Evolutionary conservation across 2,888 invertebrate species (phyloP), one percentile per base, ranked within the genome.

Genomic region (Hesperia comma): DNA sequence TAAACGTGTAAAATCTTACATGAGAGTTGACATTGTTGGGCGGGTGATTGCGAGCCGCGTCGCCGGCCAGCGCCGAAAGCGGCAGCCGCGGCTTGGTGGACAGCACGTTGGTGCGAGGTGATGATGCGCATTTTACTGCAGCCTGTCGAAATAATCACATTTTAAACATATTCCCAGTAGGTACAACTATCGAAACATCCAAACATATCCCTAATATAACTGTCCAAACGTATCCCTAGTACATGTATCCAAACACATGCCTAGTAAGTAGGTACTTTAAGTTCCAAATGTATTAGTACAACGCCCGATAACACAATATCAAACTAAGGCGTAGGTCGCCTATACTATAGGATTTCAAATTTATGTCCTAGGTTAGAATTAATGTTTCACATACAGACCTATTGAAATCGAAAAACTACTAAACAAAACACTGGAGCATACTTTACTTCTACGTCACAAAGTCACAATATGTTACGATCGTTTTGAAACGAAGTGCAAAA

Each of bases 111-210:
- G 90, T 91, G 75, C 92, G 91, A 79, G 92, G 92, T 77, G 90
- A 91, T 73, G 92, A 87, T 84, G 86, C 92, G 82, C 90, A 90
- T 89, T 92, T 92, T 75, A 92, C 90, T 80, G 91, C 91, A 85
- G 92, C 90, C 92, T 92, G 88, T 46, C 55, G 72, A 78, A 53
- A 57, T 41, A 58, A 53, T 32, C 15, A 46, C 4, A 32, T 26
- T 58, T 46, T n/a, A 26, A 60, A 60, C 17, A 58, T 19, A 26
- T 26, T 43, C n/a, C n/a, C n/a, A n/a, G n/a, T n/a, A n/a, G n/a
- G n/a, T n/a, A n/a, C n/a, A n/a, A n/a, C n/a, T n/a, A n/a, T n/a
- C n/a, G n/a, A n/a, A n/a, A n/a, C n/a, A n/a, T n/a, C n/a, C n/a
- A n/a, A n/a, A n/a, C n/a, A n/a, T n/a, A n/a, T n/a, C 41, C 19